These are phyloP conservation scores for Argyresthia albistria DNA, from an alignment of 2,888 invertebrate species.

Conservation along the genomic window DNA sequence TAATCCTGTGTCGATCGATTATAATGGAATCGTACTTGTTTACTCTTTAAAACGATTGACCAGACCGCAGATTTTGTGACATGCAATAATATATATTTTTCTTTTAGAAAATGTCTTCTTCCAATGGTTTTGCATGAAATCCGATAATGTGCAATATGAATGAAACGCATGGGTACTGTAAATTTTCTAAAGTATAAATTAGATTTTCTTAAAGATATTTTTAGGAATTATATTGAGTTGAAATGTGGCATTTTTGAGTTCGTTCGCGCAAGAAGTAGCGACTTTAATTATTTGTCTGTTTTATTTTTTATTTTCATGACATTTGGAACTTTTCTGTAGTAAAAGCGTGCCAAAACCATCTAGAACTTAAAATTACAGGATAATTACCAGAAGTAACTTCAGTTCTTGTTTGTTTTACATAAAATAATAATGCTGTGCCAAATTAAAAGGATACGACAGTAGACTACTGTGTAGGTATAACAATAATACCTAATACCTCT, in stretches of 20 bases:
- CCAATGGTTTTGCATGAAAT: slow-evolving; percentile 56
- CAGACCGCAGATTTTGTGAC: slow-evolving; percentile 4
- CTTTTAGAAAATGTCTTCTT: slow-evolving; percentile 18
- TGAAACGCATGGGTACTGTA: slow-evolving; percentile 48
- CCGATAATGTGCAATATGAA: slow-evolving; percentile 51
- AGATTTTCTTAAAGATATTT: slow-evolving; percentile 37
- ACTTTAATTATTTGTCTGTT: slow-evolving; percentile 16
- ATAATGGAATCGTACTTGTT: background rate
- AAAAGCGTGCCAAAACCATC: slow-evolving; percentile 55
- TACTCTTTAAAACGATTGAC: background rate
- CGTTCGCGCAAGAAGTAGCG: slow-evolving; percentile 20
- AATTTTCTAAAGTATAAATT: slow-evolving; percentile 37
- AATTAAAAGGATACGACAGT: slow-evolving; percentile 34
- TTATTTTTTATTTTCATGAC: slow-evolving; percentile 12
- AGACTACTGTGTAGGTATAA: slow-evolving; percentile 20
- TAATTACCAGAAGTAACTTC: slow-evolving; percentile 10
- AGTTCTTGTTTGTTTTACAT: slow-evolving; percentile 16
- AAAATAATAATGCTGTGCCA: slow-evolving; percentile 44
- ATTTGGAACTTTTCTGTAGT: slow-evolving; percentile 6
- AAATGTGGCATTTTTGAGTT: slow-evolving; percentile 31
- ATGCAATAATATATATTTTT: slow-evolving; percentile 2
- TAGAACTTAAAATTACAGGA: slow-evolving; percentile 24
- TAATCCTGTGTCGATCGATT: background rate
- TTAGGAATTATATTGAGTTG: slow-evolving; percentile 39
- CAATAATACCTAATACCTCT: slow-evolving; percentile 34